Evolutionary conservation across 2,113 vertebrate species (phyloP), one percentile per base, ranked within the genome.

Genomic region (Cervus canadensis): DNA sequence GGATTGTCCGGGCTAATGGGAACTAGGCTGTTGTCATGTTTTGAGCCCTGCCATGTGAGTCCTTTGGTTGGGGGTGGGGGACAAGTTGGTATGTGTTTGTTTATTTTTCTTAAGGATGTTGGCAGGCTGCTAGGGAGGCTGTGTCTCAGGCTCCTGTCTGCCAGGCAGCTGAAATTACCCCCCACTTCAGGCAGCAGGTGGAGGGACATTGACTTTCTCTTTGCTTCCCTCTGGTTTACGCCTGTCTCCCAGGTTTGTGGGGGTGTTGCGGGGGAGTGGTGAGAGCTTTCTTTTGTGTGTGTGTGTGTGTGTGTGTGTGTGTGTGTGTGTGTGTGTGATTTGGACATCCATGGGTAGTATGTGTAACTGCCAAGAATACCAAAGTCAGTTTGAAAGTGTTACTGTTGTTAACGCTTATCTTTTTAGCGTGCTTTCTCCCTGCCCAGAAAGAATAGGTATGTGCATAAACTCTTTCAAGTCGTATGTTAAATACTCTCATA

Each of bases 111-210:
- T 98, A 95, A 97, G 96, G 91, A 96, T 95, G 76, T 97, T 98
- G 97, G 97, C 97, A 95, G 93, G 36, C 91, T 89, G 52, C 94
- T 96, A 57, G 91, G 56, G 74, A 95, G 97, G 86, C 93, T 56
- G 10, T 71, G 48, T 97, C 95, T 95, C 89, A 52, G 93, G 89
- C 97, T 95, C 76, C 93, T 94, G 94, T 87, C 88, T 95, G 94
- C 96, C 90, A 96, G 92, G 67, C 56, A 8, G 90, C 93, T 87
- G 87, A 82, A 93, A 89, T 62, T 71, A 83, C n/a, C 90, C 97
- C 97, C 84, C 71, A 97, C 95, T 95, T 85, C 87, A 95, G 97
- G 96, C 93, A 97, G 97, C 98, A 98, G 97, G 98, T 98, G 98
- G 96, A 98, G 60, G n/a, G 89, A 97, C 88, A 97, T 59, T 97